Evolutionary conservation across 2,113 vertebrate species (phyloP).

Genomic region (Ptyas mucosa): DNA sequence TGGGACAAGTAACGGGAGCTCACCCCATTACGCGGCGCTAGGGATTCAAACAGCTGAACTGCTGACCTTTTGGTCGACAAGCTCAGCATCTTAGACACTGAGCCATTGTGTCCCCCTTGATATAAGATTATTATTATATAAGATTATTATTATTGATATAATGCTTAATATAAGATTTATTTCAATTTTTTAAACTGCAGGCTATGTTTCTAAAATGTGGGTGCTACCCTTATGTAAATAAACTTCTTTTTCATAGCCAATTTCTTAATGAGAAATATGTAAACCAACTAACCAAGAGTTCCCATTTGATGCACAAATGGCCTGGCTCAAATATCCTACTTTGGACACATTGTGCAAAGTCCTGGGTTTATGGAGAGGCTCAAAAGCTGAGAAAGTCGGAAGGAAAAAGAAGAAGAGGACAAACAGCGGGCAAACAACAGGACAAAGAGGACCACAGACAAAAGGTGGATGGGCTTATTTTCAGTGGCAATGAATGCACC

Average conservation of each 20-base stretch:
- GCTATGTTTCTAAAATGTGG: background rate
- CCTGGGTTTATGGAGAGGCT: background rate
- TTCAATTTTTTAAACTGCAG: background rate
- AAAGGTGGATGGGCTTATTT: background rate
- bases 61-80: no score
- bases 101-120: no score
- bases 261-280: background rate
- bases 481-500: background rate
- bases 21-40: no score
- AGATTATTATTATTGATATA: no score
- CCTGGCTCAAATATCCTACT: background rate
- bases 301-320: background rate
- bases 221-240: background rate
- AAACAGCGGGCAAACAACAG: background rate
- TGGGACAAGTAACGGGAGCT: no score
- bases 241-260: slow-evolving; percentile 15
- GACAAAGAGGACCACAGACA: no score
- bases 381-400: background rate
- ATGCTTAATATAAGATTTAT: background rate
- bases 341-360: background rate
- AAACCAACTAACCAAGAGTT: background rate
- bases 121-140: no score
- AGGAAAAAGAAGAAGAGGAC: background rate
- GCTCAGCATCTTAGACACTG: no score
- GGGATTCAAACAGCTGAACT: no score